These are phyloP conservation scores for Festucalex cinctus DNA, from an alignment of 2,113 vertebrate species.

Conservation along the genomic window DNA sequence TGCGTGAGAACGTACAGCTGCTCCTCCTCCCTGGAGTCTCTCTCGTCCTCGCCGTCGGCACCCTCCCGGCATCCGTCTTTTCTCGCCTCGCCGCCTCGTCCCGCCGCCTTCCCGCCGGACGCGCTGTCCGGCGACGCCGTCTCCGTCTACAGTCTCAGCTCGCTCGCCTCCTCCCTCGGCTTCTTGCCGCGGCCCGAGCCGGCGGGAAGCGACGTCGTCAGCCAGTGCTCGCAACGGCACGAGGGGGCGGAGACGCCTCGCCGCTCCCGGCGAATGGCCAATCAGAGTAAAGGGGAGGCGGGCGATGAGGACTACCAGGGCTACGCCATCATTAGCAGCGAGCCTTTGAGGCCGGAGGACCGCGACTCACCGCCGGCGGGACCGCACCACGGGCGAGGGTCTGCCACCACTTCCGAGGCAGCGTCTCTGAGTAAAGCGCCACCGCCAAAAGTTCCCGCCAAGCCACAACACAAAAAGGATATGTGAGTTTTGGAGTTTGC, in stretches of 20 bases:
- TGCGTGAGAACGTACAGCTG: slow-evolving; percentile 93
- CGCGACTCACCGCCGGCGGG: slow-evolving; percentile 79
- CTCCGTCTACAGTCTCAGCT: slow-evolving; percentile 95
- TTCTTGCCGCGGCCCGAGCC: slow-evolving; percentile 85
- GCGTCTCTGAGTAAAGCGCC: slow-evolving; percentile 86
- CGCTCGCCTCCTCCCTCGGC: slow-evolving; percentile 92
- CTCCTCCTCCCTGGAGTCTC: slow-evolving; percentile 91
- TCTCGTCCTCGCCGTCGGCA: slow-evolving; percentile 90
- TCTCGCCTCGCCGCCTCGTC: slow-evolving; percentile 76
- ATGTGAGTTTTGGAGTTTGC: slow-evolving; percentile 37
- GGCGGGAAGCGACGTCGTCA: slow-evolving; percentile 68
- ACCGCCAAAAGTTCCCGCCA: slow-evolving; percentile 63
- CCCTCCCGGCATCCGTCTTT: slow-evolving; percentile 83
- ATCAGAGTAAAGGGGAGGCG: slow-evolving; percentile 53
- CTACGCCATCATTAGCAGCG: slow-evolving; percentile 90
- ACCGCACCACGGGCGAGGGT: slow-evolving; percentile 64
- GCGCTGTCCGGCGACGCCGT: slow-evolving; percentile 88
- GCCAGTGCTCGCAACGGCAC: slow-evolving; percentile 70
- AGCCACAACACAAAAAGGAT: slow-evolving; percentile 51
- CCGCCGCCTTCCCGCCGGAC: slow-evolving; percentile 77
- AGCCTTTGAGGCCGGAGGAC: slow-evolving; percentile 76
- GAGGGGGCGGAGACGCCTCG: slow-evolving; percentile 66
- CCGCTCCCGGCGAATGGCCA: slow-evolving; percentile 21
- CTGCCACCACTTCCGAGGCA: slow-evolving; percentile 73
- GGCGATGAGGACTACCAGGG: slow-evolving; percentile 89